These are phyloP conservation scores for Tupiocoris notatus DNA, from an alignment of 2,888 invertebrate species.

Conservation along the genomic window DNA sequence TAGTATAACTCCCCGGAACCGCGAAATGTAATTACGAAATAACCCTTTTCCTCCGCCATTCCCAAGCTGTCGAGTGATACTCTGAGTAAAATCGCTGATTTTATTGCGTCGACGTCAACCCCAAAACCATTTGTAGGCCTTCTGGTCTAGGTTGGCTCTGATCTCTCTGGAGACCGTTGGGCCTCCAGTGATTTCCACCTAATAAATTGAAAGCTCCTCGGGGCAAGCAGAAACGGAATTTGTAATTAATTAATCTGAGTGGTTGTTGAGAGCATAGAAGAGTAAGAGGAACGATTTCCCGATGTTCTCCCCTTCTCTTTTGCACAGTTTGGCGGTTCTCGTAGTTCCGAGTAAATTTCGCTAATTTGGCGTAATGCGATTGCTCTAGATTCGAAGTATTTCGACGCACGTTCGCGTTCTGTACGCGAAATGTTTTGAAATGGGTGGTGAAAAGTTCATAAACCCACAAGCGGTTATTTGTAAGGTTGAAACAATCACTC, in stretches of 20 bases:
- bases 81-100: neutral
- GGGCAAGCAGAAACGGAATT: neutral
- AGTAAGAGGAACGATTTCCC: neutral
- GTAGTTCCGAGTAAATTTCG: too few species aligned
- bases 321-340: too few species aligned
- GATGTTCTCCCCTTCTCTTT: too few species aligned
- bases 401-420: too few species aligned
- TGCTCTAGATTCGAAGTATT: too few species aligned
- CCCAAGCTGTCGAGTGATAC: neutral
- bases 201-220: conserved; percentile 2
- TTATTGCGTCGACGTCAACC: neutral
- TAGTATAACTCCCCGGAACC: neutral
- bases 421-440: too few species aligned
- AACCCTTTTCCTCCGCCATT: neutral
- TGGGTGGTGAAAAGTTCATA: too few species aligned
- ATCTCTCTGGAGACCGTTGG: neutral
- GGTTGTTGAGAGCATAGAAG: neutral
- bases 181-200: conserved; percentile 6
- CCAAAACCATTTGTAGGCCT: neutral
- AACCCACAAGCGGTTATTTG: too few species aligned
- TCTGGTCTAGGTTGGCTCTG: neutral
- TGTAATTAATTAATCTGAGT: conserved; percentile 11
- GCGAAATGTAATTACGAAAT: neutral
- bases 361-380: too few species aligned
- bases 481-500: too few species aligned